Evolutionary conservation across 2,113 vertebrate species (phyloP), one percentile per base, ranked within the genome.

Genomic region (Hemiscyllium ocellatum): DNA sequence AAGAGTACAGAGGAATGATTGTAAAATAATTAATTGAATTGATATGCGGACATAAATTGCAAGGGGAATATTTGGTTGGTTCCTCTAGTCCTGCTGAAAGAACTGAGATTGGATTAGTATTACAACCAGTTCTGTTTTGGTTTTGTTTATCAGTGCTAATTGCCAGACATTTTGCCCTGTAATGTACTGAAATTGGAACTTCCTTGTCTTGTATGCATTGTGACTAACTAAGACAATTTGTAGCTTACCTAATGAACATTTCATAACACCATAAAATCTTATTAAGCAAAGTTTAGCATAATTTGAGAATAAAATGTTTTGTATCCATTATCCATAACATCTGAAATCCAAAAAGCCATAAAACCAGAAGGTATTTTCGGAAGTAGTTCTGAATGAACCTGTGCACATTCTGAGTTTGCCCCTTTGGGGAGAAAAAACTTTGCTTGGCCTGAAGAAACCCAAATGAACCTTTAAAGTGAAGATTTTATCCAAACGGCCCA

Each of bases 21-120:
- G 91, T 37, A 94, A 94, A 94, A 69, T 69, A 94, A 93, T 68
- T 93, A 93, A 69, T 69, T 20, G 70, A 26, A 42, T 94, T 70
- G 66, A 94, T 47, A 70, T 24, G 68, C 3, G 50, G 7, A 19
- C 22, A 29, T 94, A 70, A 94, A 29, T 68, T 94, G 91, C 37
- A 47, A 37, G 20, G 29, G 20, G 8, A 70, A 24, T 68, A 68
- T n/a, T 47, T 94, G 15, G 4, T 19, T 85, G 42, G 93, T 94
- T 42, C 33, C 3, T 94, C 70, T 42, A 93, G 20, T 33, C 69
- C 4, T 87, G 22, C 4, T 13, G 37, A 22, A 1, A 37, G 13
- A 93, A 93, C 65, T 65, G n/a, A n/a, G 19, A 37, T 91, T 87
- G 24, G 85, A 52, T 7, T 37, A 17, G 78, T 83, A 37, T 83